Base-by-base conservation (phyloP, 1,140 invertebrate genomes). In the Sinella curviseta region DNA sequence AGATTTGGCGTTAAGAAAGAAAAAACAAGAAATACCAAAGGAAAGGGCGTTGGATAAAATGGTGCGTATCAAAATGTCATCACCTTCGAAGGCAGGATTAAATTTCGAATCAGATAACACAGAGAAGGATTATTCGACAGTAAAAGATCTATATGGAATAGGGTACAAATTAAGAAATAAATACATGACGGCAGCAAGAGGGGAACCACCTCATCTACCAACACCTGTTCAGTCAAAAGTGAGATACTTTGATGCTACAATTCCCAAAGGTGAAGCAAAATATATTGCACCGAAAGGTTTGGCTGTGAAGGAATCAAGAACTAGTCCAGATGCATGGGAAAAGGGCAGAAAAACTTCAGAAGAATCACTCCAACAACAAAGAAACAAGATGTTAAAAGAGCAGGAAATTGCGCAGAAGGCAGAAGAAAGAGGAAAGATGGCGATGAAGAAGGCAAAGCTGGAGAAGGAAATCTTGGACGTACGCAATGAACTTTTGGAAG, bases 221-320 rank as follows among this genome's bases (percentile, higher is more conserved):
- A 48, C 39, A 48, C 8, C 39, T 48, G 39, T 20, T n/a, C n/a
- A n/a, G 20, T 12, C 39, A 12, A 20, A 12, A 12, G 80, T 81
- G 17, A 54, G 20, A 2, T 81, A 76, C 48, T 77, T 70, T 60
- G 80, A 81, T 39, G 36, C 75, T n/a, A 30, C 77, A 1, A 30
- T 78, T 24, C 80, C 77, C 12, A 74, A 77, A 39, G 34, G 67
- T 16, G 34, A 33, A 33, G 30, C 36, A 3, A 76, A 74, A 33
- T 81, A 81, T 28, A 60, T 74, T 0, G 67, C 77, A 3, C 80
- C 80, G n/a, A 30, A 60, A 12, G 80, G 80, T 24, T 36, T 81
- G 12, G 75, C 55, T 0, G 57, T 65, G 57, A 65, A 65, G 24
- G 57, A 65, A 65, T 8, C 26, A 4, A 16, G 16, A 8, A 26